Evolutionary conservation across 2,797 vertebrate species (phyloP).

Genomic region (Myripristis murdjan): DNA sequence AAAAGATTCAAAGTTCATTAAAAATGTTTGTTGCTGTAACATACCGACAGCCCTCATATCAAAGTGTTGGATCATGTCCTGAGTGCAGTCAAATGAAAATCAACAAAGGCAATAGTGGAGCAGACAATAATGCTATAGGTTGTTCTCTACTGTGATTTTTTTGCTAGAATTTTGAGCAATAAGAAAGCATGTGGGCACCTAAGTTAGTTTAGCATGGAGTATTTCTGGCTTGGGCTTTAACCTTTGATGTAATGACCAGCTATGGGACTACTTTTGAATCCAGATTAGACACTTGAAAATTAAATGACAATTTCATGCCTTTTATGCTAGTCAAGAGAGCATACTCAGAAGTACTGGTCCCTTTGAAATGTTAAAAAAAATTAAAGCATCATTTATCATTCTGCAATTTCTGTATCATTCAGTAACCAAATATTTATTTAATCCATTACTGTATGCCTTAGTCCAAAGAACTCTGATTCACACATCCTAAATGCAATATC

Average conservation of each 20-base stretch:
- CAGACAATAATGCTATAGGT: conserved; percentile 2
- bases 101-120: background rate
- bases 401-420: conserved; percentile 8
- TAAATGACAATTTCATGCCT: conserved; percentile 14
- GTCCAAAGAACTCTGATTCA: conserved; percentile 42
- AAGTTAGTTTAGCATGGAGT: background rate
- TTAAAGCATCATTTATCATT: background rate
- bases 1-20: conserved; percentile 4
- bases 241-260: conserved; percentile 6
- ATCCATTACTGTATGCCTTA: conserved; percentile 59
- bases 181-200: too few species aligned
- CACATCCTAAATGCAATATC: conserved; percentile 14
- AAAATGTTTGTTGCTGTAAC: conserved; percentile 15
- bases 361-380: conserved; percentile 24
- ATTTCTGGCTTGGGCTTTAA: background rate
- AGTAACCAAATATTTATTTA: conserved; percentile 46
- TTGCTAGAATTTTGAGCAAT: conserved; percentile 14
- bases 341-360: too few species aligned
- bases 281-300: background rate
- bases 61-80: background rate
- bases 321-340: conserved; percentile 34
- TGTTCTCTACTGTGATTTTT: background rate
- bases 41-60: background rate
- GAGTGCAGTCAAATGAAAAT: background rate
- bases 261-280: background rate